Evolutionary conservation across 2,888 invertebrate genomes (phyloP).

Genomic region (Sarcophaga subvicina): DNA sequence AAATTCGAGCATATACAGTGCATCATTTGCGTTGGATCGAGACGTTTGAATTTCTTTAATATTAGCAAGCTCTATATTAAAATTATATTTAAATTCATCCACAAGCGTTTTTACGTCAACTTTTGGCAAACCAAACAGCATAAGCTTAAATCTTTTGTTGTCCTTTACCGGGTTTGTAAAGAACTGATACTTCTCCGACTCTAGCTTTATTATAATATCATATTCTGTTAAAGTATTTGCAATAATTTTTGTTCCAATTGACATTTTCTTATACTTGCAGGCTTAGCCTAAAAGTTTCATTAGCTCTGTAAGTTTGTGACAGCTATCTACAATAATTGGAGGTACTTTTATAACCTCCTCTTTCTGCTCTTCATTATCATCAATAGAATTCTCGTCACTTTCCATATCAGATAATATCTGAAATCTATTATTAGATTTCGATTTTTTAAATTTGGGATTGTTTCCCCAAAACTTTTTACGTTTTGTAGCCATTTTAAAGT

Average conservation of each 20-base stretch:
- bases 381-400: not conserved
- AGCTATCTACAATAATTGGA: not conserved
- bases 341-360: not conserved
- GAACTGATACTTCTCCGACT: not conserved
- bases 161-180: no score
- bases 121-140: not conserved
- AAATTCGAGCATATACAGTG: conserved; percentile 7
- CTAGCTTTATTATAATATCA: not conserved
- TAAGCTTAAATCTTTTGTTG: no score
- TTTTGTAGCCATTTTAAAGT: not conserved
- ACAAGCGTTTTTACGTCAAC: not conserved
- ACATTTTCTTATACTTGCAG: not conserved
- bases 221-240: no score
- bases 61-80: not conserved
- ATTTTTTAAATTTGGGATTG: not conserved
- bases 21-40: not conserved
- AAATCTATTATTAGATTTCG: not conserved
- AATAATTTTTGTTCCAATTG: no score
- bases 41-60: not conserved
- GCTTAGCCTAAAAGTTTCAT: not conserved
- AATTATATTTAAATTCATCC: not conserved
- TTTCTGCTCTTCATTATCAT: not conserved
- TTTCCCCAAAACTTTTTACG: not conserved
- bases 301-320: not conserved
- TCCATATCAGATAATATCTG: not conserved